Conservation (phyloP, 2,113 vertebrate genomes). For the Anoplopoma fimbria region DNA sequence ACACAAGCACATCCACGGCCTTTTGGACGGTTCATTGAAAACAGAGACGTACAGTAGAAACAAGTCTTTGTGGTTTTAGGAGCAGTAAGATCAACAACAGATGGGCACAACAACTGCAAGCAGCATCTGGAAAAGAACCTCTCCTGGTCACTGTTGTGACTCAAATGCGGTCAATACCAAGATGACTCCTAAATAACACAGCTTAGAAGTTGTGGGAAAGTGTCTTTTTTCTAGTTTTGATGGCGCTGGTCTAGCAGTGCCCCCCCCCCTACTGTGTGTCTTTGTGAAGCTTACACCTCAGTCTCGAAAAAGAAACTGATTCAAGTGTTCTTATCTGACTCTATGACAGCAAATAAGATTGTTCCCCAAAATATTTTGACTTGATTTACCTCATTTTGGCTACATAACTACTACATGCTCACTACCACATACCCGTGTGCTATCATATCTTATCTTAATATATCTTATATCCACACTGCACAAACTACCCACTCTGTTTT, state of each 20-base stretch:
- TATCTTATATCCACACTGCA: neutral
- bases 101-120: constrained; percentile 31
- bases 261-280: neutral
- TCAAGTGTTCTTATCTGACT: neutral
- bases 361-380: neutral
- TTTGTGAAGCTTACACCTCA: neutral
- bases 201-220: neutral
- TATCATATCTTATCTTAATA: neutral
- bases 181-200: neutral
- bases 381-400: no score
- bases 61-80: constrained; percentile 32
- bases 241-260: neutral
- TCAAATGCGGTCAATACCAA: neutral
- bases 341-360: neutral
- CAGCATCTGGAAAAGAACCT: constrained; percentile 9
- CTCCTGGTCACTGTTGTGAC: neutral
- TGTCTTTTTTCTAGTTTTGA: neutral
- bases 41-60: constrained; percentile 10
- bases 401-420: neutral
- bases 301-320: neutral
- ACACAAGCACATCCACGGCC: neutral
- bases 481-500: neutral
- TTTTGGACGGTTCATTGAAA: neutral
- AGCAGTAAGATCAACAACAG: constrained; percentile 46
- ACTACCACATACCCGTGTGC: neutral